Conservation (phyloP, 2,888 invertebrate species). For the Catocala nupta region DNA sequence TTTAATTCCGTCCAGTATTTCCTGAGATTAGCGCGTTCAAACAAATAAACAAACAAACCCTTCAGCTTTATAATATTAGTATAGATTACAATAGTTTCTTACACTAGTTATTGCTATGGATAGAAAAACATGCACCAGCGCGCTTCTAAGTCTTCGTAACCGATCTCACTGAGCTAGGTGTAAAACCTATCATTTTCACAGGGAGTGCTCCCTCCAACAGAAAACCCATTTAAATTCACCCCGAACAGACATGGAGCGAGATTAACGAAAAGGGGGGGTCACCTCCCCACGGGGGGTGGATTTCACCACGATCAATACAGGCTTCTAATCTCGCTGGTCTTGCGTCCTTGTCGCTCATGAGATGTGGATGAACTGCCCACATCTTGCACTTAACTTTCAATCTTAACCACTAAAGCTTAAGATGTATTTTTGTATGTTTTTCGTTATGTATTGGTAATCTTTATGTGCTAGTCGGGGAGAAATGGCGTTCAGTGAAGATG, state of each 20-base stretch:
- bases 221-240: conserved; percentile 70
- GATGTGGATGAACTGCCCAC: conserved; percentile 63
- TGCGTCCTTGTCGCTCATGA: conserved; percentile 80
- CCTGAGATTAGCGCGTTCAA: too few relatives aligned
- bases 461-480: conserved; percentile 23
- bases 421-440: conserved; percentile 22
- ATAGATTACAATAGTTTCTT: too few relatives aligned
- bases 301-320: conserved; percentile 67
- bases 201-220: conserved; percentile 22
- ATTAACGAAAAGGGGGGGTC: conserved; percentile 75
- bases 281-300: conserved; percentile 47
- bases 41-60: too few relatives aligned
- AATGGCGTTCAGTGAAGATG: conserved; percentile 24
- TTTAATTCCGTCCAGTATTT: too few relatives aligned
- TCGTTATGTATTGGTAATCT: conserved; percentile 35
- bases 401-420: conserved; percentile 40
- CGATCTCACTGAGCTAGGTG: neutral
- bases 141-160: neutral
- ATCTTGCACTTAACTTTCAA: conserved; percentile 39
- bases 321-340: conserved; percentile 80
- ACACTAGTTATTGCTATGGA: too few relatives aligned
- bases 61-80: too few relatives aligned
- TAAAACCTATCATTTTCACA: conserved; percentile 21
- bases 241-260: conserved; percentile 72
- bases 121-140: too few relatives aligned